Base-by-base conservation (phyloP, 64 coral and sea anemone species). In the Exaiptasia diaphana region DNA sequence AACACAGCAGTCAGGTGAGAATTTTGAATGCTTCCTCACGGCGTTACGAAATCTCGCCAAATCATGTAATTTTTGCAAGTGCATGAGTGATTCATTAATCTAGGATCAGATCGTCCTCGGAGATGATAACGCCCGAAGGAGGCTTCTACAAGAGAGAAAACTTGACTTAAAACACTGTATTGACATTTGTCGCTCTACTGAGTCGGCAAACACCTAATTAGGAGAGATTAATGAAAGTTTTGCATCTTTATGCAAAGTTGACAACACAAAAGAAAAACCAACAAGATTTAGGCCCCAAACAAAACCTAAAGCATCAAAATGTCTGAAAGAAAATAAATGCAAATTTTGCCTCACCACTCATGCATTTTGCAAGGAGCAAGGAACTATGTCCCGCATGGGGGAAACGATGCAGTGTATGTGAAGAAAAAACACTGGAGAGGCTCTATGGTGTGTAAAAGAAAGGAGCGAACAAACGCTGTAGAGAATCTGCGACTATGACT, bases 321-420 rank as follows among this genome's bases (percentile, higher is more conserved):
- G 62, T 82, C 61, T 23, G 50, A 35, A 35, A 46, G 86, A 58
- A 42, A 91, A 78, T 20, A 77, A 83, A 60, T 76, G 88, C 55
- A 84, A 77, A 58, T 84, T 83, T 53, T 91, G 58, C 53, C 58
- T 74, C 11, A 82, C 45, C 34, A 82, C 50, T 31, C 79, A 84
- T 42, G 21, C n/a, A n/a, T n/a, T n/a, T n/a, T n/a, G n/a, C 48
- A 68, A 76, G 42, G 63, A 90, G 83, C 50, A 90, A 90, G 77
- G 57, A 73, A 64, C 20, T 36, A 37, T 90, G 79, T 75, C 18
- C 53, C 20, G 87, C 77, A 21, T 90, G 76, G 76, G 17, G 42
- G 43, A 82, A 75, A 58, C 60, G 56, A 7, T 82, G 87, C 48
- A 20, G 55, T 20, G 63, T 72, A 72, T 83, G 81, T 55, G 50